phyloP scores from a whole-genome alignment of 2,797 vertebrate genomes.

The Schizopygopsis pylzovi region DNA sequence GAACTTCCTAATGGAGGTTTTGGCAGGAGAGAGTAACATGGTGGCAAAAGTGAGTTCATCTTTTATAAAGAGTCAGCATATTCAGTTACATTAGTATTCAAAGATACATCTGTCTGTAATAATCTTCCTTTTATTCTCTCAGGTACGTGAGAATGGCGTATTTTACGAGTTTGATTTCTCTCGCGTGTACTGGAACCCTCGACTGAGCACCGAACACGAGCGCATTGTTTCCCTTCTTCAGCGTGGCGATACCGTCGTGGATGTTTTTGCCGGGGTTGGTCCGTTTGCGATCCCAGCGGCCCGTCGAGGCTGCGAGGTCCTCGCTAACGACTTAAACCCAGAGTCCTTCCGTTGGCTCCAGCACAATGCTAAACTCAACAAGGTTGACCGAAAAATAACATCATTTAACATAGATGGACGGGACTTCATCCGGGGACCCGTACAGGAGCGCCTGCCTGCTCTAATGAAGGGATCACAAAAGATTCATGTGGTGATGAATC shows the following conservation, averaged over 20 bases:
- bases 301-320: conserved; percentile 81
- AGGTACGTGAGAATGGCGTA: conserved; percentile 93
- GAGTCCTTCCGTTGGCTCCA: conserved; percentile 91
- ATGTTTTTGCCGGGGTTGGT: conserved; percentile 93
- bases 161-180: conserved; percentile 95
- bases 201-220: conserved; percentile 90
- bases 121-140: conserved; percentile 21
- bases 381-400: conserved; percentile 82
- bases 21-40: conserved; percentile 92
- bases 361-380: conserved; percentile 94
- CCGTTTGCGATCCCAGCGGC: conserved; percentile 93
- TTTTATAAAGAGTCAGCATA: neutral
- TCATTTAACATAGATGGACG: conserved; percentile 91
- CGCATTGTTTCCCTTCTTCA: conserved; percentile 82
- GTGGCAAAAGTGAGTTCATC: conserved; percentile 83
- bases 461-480: conserved; percentile 72
- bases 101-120: too few relatives aligned
- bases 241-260: conserved; percentile 84
- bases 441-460: conserved; percentile 82
- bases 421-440: conserved; percentile 86
- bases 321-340: conserved; percentile 96
- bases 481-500: conserved; percentile 92
- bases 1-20: conserved; percentile 95
- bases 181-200: conserved; percentile 96
- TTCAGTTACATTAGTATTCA: neutral